Evolutionary conservation across 1,140 invertebrate species (phyloP).

Genomic region (Meloidogyne chitwoodi): DNA sequence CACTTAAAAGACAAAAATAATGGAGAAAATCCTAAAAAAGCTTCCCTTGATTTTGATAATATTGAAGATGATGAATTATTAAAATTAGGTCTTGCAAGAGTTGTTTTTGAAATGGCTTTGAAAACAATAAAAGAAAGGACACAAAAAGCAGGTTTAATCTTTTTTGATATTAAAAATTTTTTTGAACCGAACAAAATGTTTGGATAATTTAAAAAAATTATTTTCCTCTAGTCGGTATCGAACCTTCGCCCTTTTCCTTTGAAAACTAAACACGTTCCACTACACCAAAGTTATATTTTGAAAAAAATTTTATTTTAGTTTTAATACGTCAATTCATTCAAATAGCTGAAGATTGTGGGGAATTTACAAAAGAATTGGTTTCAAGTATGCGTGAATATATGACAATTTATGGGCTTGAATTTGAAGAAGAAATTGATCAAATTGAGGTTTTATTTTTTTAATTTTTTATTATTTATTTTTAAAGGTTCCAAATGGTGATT

Average conservation of each 20-base stretch:
- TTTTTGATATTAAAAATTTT: not conserved
- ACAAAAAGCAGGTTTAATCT: constrained; percentile 5
- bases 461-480: not conserved
- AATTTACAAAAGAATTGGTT: constrained; percentile 8
- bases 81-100: not conserved
- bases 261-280: too few species aligned
- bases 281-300: too few species aligned
- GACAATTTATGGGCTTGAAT: not conserved
- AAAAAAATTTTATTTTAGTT: not conserved
- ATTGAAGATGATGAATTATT: constrained; percentile 9
- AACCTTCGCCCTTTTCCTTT: too few species aligned
- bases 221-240: too few species aligned
- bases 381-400: constrained; percentile 1
- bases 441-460: not conserved
- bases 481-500: constrained; percentile 2
- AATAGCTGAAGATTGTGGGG: constrained; percentile 1
- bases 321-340: constrained; percentile 1
- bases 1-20: not conserved
- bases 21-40: not conserved
- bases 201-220: too few species aligned
- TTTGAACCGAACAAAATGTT: too few species aligned
- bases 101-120: constrained; percentile 19
- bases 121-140: not conserved
- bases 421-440: not conserved
- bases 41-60: not conserved